These are phyloP conservation scores for Dufourea novaeangliae DNA, from an alignment of 1,140 invertebrate species.

Conservation along the genomic window DNA sequence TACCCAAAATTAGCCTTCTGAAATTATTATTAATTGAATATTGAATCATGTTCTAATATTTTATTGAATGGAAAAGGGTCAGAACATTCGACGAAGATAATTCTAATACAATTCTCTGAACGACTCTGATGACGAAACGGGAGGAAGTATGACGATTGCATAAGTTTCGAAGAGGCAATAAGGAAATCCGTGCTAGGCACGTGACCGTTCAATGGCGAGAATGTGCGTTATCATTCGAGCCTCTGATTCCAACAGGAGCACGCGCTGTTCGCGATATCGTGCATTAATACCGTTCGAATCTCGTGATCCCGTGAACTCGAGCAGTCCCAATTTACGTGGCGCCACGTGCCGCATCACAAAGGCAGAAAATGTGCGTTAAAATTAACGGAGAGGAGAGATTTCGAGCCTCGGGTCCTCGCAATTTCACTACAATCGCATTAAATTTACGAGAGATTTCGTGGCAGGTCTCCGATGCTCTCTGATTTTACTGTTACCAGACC, in stretches of 20 bases:
- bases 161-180: neutral
- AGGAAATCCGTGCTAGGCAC: neutral
- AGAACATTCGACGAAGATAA: neutral
- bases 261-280: neutral
- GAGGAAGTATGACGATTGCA: neutral
- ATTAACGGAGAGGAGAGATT: neutral
- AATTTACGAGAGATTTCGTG: neutral
- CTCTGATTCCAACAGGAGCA: neutral
- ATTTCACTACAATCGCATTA: constrained; percentile 30
- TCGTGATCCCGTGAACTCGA: neutral
- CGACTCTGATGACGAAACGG: too few relatives aligned
- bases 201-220: too few relatives aligned
- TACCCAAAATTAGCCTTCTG: too few relatives aligned
- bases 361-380: neutral
- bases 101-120: too few relatives aligned
- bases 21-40: neutral
- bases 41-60: neutral
- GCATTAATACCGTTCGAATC: neutral
- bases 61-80: too few relatives aligned
- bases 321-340: neutral
- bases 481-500: constrained; percentile 42
- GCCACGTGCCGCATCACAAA: neutral
- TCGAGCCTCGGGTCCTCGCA: neutral
- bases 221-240: neutral
- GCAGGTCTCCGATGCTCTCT: constrained; percentile 11